A percentile compares a stretch with the other conserved stretches of the same genome.
Evolutionary conservation across 2,888 invertebrate species (phyloP).

Genomic region (Meandrusa payeni): DNA sequence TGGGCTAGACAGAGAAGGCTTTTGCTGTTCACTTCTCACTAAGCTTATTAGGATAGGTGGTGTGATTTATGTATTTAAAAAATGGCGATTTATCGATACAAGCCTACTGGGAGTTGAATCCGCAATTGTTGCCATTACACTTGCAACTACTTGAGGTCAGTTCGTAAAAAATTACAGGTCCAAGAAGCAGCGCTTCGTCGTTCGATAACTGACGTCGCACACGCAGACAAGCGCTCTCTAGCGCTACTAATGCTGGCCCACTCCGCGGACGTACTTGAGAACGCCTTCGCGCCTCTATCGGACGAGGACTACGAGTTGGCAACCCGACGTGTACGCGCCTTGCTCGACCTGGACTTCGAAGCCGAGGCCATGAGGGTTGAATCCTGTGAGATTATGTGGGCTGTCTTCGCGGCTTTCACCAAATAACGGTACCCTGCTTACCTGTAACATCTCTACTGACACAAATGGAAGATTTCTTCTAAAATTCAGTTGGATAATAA

Average conservation of each 20-base stretch:
- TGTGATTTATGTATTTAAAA: too few species aligned
- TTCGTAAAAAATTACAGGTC: too few species aligned
- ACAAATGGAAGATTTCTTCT: conserved; percentile 12
- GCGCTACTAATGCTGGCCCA: conserved; percentile 97
- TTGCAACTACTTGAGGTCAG: too few species aligned
- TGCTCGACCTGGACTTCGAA: conserved; percentile 98
- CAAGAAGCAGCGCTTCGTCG: conserved; percentile 98
- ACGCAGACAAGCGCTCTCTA: conserved; percentile 97
- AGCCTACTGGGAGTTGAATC: too few species aligned
- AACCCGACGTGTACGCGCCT: conserved; percentile 96
- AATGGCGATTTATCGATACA: too few species aligned
- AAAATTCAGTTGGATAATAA: conserved; percentile 3
- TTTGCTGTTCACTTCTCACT: too few species aligned
- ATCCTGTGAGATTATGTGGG: conserved; percentile 98
- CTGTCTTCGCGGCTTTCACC: conserved; percentile 98
- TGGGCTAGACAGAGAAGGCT: too few species aligned
- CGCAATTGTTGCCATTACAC: too few species aligned
- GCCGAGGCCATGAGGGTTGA: conserved; percentile 95
- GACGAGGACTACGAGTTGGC: conserved; percentile 99
- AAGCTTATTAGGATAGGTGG: too few species aligned
- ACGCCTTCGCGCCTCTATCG: conserved; percentile 98
- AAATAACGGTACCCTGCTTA: conserved; percentile 85
- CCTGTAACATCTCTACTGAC: conserved; percentile 31
- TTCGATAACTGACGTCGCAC: conserved; percentile 98
- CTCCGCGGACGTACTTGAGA: conserved; percentile 99